phyloP scores from a whole-genome alignment of 2,888 invertebrate species.

The Calliphora vomitoria region DNA sequence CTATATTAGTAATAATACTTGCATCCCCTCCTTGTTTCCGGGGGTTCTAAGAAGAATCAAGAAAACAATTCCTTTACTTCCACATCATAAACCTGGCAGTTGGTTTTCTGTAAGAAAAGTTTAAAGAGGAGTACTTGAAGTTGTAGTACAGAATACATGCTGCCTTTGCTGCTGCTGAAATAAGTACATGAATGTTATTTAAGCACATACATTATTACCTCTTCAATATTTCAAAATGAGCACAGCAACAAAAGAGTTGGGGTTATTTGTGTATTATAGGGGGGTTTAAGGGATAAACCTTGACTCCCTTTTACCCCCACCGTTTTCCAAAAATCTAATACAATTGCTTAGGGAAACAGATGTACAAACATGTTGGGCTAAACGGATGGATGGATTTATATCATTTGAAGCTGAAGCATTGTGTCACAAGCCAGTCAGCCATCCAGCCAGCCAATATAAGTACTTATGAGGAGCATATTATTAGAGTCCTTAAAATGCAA shows the following conservation, averaged over 20 bases:
- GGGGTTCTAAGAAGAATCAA: not conserved
- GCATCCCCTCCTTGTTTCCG: not conserved
- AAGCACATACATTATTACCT: conserved; percentile 67
- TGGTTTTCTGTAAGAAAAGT: not conserved
- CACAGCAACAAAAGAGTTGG: not conserved
- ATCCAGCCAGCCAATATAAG: conserved; percentile 36
- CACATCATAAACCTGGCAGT: conserved; percentile 35
- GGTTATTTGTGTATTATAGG: not conserved
- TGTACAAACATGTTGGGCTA: conserved; percentile 56
- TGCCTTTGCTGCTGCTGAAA: conserved; percentile 11
- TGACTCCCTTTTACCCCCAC: conserved; percentile 10
- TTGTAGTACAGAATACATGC: conserved; percentile 2
- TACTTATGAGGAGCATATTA: conserved; percentile 44
- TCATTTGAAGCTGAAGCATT: conserved; percentile 44
- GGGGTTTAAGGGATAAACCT: conserved; percentile 32
- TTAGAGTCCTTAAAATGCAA: conserved; percentile 62
- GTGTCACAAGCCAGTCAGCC: conserved; percentile 50
- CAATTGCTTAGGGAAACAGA: conserved; percentile 65
- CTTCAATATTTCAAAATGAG: conserved; percentile 65
- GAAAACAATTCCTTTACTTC: conserved; percentile 37
- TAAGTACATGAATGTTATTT: conserved; percentile 46
- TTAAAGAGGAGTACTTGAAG: not conserved
- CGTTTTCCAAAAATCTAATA: not conserved
- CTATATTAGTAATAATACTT: not conserved
- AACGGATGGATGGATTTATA: conserved; percentile 65